These are phyloP conservation scores for Rotaria socialis DNA, from an alignment of 2,888 invertebrate species.

Conservation along the genomic window DNA sequence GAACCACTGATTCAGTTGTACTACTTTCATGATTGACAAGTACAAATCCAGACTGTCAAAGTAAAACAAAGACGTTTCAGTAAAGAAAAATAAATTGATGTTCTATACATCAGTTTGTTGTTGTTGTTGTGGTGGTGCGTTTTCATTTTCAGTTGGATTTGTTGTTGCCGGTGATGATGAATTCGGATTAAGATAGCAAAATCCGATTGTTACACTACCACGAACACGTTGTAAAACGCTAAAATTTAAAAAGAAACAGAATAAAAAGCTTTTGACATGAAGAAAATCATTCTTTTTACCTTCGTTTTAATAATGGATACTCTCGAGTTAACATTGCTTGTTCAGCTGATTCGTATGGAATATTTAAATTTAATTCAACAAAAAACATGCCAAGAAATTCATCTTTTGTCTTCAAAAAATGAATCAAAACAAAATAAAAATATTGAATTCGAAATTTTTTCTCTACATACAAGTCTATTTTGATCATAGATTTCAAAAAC, in stretches of 20 bases:
- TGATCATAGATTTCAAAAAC: constrained; percentile 18
- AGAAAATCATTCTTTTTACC: not conserved
- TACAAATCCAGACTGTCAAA: not conserved
- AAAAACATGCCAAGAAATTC: constrained; percentile 26
- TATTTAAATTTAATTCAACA: constrained; percentile 3
- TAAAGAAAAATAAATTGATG: not conserved
- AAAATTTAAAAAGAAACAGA: not conserved
- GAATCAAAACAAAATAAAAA: not conserved
- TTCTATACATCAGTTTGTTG: not conserved
- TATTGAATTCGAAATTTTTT: not conserved
- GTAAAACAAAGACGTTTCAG: too few species aligned
- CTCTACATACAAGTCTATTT: not conserved
- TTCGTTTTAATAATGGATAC: constrained; percentile 22
- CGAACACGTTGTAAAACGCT: constrained; percentile 31
- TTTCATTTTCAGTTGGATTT: not conserved
- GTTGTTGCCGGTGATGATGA: not conserved
- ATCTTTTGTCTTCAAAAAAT: constrained; percentile 17
- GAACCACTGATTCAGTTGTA: not conserved
- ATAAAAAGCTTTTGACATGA: not conserved
- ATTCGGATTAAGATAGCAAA: not conserved
- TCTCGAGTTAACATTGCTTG: not conserved
- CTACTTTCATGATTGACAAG: not conserved
- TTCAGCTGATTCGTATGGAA: constrained; percentile 6
- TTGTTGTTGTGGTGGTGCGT: not conserved
- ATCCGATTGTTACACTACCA: not conserved